Percentiles rank a stretch among this genome's conserved stretches.
These are phyloP conservation scores for Allolobophora icterica DNA, from an alignment of 2,888 invertebrate species.

Conservation along the genomic window DNA sequence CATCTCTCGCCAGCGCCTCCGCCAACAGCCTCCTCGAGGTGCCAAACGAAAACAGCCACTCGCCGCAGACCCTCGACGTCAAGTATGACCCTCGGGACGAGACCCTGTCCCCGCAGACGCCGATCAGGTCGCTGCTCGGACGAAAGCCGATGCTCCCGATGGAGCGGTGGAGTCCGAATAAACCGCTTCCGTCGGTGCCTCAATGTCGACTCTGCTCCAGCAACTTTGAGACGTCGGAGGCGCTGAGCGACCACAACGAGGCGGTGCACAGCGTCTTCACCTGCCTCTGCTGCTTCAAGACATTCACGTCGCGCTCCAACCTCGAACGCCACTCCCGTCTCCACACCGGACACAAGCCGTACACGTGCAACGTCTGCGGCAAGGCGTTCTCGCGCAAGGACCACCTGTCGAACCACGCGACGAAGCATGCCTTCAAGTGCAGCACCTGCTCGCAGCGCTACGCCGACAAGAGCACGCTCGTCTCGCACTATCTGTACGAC, in stretches of 20 bases:
- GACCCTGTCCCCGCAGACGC: background rate
- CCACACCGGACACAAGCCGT: constrained; percentile 49
- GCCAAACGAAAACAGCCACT: background rate
- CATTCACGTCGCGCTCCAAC: constrained; percentile 50
- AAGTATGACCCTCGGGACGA: background rate
- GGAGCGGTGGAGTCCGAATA: background rate
- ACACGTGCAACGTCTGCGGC: constrained; percentile 46
- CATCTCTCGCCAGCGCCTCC: background rate
- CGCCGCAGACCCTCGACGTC: background rate
- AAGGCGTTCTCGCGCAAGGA: constrained; percentile 50
- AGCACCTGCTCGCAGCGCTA: constrained; percentile 47
- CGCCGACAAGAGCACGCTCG: constrained; percentile 42
- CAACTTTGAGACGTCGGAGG: constrained; percentile 41
- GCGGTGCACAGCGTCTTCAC: constrained; percentile 48
- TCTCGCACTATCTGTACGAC: constrained; percentile 44
- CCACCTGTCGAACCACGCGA: constrained; percentile 48
- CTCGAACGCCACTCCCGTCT: constrained; percentile 50
- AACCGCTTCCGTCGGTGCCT: background rate
- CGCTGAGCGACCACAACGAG: constrained; percentile 48
- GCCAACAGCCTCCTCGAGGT: background rate
- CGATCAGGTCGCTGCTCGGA: background rate
- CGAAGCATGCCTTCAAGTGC: constrained; percentile 50
- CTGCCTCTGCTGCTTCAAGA: constrained; percentile 48
- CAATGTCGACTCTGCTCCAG: constrained; percentile 46
- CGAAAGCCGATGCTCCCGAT: background rate